These are phyloP conservation scores for Peromyscus aztecus DNA, from an alignment of 2,797 vertebrate species.

Conservation along the genomic window DNA sequence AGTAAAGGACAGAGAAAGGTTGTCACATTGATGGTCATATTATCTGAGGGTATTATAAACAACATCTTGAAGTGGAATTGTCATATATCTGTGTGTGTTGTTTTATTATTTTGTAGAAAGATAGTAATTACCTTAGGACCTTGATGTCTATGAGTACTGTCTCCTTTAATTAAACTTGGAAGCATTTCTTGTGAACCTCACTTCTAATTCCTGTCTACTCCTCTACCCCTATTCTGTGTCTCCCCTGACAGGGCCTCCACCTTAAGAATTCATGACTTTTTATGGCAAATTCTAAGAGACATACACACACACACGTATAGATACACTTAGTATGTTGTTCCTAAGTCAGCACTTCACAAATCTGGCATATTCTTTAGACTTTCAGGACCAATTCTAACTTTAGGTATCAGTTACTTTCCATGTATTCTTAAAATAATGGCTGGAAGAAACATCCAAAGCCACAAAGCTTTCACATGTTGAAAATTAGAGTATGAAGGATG, in stretches of 20 bases:
- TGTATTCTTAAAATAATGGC: background rate
- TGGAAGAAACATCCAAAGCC: background rate
- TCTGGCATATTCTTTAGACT: background rate
- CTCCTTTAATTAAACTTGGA: background rate
- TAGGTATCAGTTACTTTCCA: background rate
- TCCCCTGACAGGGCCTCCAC: background rate
- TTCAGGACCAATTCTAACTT: background rate
- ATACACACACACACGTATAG: background rate
- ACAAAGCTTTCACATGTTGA: background rate
- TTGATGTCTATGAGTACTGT: background rate
- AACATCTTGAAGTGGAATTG: background rate
- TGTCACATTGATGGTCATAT: background rate
- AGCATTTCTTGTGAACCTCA: conserved; percentile 2
- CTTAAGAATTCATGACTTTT: background rate
- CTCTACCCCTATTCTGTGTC: background rate
- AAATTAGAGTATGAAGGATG: background rate
- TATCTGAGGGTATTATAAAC: background rate
- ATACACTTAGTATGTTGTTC: background rate
- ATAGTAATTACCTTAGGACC: background rate
- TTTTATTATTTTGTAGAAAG: conserved; percentile 36
- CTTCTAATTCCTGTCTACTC: background rate
- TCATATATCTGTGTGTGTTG: background rate
- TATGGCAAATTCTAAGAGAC: background rate
- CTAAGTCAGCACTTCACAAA: background rate
- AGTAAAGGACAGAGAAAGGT: background rate